Percentiles rank a stretch among this genome's conserved stretches.
Conservation (phyloP, 2,797 vertebrate genomes). For the Orientallactaga sibirica region DNA sequence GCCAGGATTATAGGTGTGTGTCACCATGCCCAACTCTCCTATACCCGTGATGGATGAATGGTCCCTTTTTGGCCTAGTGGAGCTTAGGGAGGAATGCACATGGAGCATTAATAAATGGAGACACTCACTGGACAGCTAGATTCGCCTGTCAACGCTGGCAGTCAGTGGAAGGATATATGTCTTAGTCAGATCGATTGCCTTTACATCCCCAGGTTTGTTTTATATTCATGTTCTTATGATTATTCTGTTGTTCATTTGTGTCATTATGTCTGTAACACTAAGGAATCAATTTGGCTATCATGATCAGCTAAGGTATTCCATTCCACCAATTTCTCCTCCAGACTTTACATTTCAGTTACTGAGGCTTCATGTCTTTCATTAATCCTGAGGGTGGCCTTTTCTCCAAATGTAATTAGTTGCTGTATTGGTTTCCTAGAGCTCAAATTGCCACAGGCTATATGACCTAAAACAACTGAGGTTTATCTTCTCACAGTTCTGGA, state of each 20-base stretch:
- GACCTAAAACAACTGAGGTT: neutral
- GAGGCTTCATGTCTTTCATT: neutral
- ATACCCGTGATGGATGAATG: no score
- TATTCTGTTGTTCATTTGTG: neutral
- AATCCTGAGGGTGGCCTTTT: neutral
- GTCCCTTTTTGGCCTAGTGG: neutral
- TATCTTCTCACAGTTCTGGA: no score
- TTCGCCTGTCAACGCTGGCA: no score
- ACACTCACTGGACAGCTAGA: no score
- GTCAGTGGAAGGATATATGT: no score
- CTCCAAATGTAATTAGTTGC: neutral
- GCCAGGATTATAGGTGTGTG: no score
- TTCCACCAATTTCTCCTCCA: neutral
- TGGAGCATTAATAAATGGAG: neutral
- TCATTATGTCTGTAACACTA: neutral
- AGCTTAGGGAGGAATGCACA: neutral
- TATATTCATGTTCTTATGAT: neutral
- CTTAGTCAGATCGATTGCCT: no score
- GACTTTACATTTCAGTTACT: neutral
- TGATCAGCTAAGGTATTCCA: constrained; percentile 7
- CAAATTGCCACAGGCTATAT: neutral
- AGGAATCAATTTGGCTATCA: neutral
- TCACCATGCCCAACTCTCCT: neutral
- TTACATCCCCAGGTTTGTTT: no score
- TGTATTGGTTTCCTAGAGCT: neutral